Conservation (phyloP, 2,113 vertebrate genomes). For the Bubo bubo region DNA sequence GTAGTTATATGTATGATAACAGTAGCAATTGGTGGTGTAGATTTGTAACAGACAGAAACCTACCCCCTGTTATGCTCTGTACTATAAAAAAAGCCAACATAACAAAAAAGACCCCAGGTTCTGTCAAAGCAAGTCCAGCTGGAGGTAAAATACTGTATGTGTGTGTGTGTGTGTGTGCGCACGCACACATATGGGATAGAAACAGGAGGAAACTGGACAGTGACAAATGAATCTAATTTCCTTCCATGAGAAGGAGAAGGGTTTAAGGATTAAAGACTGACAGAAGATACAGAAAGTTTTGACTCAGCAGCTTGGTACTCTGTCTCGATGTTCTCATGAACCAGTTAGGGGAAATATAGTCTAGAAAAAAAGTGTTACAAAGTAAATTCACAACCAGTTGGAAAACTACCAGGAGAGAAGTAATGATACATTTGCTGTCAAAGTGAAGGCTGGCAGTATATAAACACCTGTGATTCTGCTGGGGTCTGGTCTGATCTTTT, state of each 20-base stretch:
- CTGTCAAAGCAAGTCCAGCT: neutral
- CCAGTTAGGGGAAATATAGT: neutral
- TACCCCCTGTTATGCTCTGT: neutral
- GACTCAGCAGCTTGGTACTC: neutral
- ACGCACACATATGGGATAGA: neutral
- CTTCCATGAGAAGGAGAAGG: neutral
- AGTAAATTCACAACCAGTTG: neutral
- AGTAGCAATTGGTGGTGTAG: neutral
- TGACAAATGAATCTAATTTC: neutral
- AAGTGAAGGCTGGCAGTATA: neutral
- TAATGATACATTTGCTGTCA: neutral
- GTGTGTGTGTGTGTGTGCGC: no score
- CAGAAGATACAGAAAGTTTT: neutral
- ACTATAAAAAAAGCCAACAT: neutral
- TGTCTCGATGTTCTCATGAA: neutral
- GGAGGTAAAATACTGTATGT: neutral
- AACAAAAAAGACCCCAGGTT: neutral
- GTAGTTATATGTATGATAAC: neutral
- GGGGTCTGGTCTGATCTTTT: fast-evolving
- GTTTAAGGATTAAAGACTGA: neutral
- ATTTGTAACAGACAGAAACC: neutral
- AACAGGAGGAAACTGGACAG: neutral
- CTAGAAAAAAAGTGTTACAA: neutral
- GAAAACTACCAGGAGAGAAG: neutral
- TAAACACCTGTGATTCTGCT: neutral